Percentiles rank a stretch among this genome's conserved stretches.
Evolutionary conservation across 2,113 vertebrate species (phyloP).

Genomic region (Antechinus flavipes): DNA sequence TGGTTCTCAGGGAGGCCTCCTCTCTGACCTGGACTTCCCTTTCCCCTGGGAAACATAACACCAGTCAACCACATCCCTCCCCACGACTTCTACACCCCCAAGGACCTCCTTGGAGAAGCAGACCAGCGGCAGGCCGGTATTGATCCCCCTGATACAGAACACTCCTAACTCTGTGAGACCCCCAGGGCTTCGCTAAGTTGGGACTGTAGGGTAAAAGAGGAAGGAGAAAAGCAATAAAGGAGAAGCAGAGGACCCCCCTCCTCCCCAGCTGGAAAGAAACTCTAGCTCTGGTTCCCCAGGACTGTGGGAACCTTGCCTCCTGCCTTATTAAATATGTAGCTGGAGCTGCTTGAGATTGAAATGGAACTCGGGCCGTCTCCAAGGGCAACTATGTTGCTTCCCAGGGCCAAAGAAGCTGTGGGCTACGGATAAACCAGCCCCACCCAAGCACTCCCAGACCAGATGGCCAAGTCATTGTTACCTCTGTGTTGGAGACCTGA

Average conservation of each 20-base stretch:
- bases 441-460: slow-evolving; percentile 31
- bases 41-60: slow-evolving; percentile 1
- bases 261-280: slow-evolving; percentile 38
- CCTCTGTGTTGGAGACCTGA: slow-evolving; percentile 98
- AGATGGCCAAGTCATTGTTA: slow-evolving; percentile 69
- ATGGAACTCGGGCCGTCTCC: not conserved
- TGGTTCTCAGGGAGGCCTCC: not conserved
- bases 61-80: not conserved
- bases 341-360: not conserved
- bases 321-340: not conserved
- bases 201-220: not conserved
- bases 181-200: not conserved
- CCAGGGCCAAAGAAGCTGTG: slow-evolving; percentile 9
- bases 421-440: slow-evolving; percentile 19
- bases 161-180: not conserved
- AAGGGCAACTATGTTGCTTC: not conserved
- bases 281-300: slow-evolving; percentile 4
- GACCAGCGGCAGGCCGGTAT: not conserved
- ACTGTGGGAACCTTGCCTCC: not conserved
- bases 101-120: not conserved
- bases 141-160: not conserved
- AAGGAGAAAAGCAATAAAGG: not conserved
- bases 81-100: not conserved
- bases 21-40: not conserved
- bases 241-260: not conserved